phyloP scores from a whole-genome alignment of 2,888 invertebrate genomes.

The Mantis religiosa region DNA sequence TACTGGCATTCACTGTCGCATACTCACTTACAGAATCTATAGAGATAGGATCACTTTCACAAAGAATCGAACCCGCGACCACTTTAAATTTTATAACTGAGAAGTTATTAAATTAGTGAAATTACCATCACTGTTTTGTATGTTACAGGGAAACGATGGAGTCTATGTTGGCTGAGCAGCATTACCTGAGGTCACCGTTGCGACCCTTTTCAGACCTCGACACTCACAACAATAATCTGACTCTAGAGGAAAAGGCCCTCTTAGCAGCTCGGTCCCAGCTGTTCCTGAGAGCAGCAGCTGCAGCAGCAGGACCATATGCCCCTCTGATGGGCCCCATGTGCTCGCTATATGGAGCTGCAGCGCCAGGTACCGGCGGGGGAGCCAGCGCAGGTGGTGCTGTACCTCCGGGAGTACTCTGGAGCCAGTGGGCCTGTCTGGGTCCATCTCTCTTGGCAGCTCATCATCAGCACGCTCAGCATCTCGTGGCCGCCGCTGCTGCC shows the following conservation, averaged over 20 bases:
- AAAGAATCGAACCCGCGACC: no score
- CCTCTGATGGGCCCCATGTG: conserved; percentile 51
- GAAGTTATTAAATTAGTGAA: not conserved
- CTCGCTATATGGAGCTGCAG: conserved; percentile 41
- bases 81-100: not conserved
- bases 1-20: no score
- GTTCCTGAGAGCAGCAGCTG: conserved; percentile 66
- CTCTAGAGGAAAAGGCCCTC: conserved; percentile 72
- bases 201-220: conserved; percentile 71
- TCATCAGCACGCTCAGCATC: conserved; percentile 56
- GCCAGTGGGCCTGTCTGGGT: conserved; percentile 67
- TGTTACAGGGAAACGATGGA: conserved; percentile 84
- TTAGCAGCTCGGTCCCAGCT: conserved; percentile 72
- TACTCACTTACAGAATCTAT: no score
- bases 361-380: conserved; percentile 34
- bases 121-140: conserved; percentile 22
- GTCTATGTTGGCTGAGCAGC: conserved; percentile 80
- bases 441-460: conserved; percentile 56
- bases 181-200: conserved; percentile 71
- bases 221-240: conserved; percentile 48
- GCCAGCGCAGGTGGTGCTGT: conserved; percentile 42
- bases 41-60: no score
- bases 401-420: conserved; percentile 58
- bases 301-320: conserved; percentile 56
- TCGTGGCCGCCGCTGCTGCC: conserved; percentile 48